These are phyloP conservation scores for Dromaius novaehollandiae DNA, from an alignment of 2,113 vertebrate species.

Conservation along the genomic window DNA sequence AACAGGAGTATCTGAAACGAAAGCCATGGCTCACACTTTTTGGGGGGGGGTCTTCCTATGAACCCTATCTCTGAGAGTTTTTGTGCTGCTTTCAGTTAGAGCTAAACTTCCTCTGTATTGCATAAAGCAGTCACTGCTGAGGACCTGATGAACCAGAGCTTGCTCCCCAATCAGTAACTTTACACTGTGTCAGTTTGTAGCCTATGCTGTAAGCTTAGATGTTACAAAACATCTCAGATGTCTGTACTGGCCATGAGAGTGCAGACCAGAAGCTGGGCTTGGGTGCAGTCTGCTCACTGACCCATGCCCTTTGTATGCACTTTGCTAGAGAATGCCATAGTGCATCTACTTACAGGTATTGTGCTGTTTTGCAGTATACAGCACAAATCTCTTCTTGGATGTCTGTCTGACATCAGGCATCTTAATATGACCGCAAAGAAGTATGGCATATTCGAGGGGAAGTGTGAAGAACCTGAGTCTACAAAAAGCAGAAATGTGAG, in stretches of 20 bases:
- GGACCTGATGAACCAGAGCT: neutral
- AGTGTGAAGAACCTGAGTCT: no score
- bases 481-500: no score
- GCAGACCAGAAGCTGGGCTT: rapidly evolving
- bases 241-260: neutral
- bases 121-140: neutral
- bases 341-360: neutral
- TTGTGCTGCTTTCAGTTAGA: neutral
- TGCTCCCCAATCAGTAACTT: neutral
- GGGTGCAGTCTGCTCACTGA: rapidly evolving
- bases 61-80: neutral
- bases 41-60: neutral
- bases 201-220: neutral
- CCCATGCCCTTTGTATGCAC: rapidly evolving
- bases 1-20: neutral
- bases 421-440: neutral
- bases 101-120: neutral
- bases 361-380: neutral
- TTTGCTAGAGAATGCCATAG: neutral
- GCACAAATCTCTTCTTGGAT: neutral
- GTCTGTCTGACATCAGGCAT: neutral
- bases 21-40: neutral
- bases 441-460: no score
- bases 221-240: neutral
- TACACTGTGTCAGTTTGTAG: neutral